Evolutionary conservation across 2,113 vertebrate genomes (phyloP), one percentile per base, ranked within the genome.

Genomic region (Sula dactylatra): DNA sequence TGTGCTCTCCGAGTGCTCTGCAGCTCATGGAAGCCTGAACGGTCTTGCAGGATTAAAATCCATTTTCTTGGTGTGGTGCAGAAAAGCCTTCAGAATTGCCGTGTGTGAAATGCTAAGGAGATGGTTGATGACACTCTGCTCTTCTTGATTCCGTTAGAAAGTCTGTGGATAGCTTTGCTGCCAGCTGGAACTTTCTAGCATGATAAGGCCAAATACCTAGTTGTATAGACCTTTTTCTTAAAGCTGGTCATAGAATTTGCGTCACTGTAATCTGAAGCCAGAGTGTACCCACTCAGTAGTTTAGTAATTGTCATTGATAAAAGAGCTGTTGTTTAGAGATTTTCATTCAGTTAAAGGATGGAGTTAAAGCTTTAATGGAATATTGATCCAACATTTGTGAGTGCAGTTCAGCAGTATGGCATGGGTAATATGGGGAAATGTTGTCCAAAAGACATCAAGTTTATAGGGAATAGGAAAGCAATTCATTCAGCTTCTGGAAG

Each of bases 371-470:
- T 91, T 81, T 92, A 78, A 81, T 45, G 55, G 93, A 44, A 45
- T 85, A 93, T 86, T 89, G 89, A 90, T 80, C 78, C 71, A 80
- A 11, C 22, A 17, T 66, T 82, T 76, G 66, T 70, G 84, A 89
- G 45, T 50, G 72, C 56, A 69, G 72, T 72, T 89, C 38, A 73
- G 62, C 74, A 58, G 9, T 40, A 27, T 34, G 62, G 66, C 38
- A 20, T 42, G 58, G 58, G 13, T 73, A 50, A 47, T 14, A 42
- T 2, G 26, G 54, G 47, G 58, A 77, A 73, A 36, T 74, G 31
- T 1, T 87, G 36, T 55, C 45, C 50, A 64, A 54, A 91, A 91
- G 78, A 50, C 45, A 10, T 17, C 3, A 29, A 25, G 62, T 71
- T 82, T 34, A 15, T 44, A 65, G 54, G 20, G 19, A 87, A 21